A percentile compares a stretch with the other conserved stretches of the same genome.
Evolutionary conservation across 2,888 invertebrate species (phyloP).

Genomic region (Hydrotaea diabolus): DNA sequence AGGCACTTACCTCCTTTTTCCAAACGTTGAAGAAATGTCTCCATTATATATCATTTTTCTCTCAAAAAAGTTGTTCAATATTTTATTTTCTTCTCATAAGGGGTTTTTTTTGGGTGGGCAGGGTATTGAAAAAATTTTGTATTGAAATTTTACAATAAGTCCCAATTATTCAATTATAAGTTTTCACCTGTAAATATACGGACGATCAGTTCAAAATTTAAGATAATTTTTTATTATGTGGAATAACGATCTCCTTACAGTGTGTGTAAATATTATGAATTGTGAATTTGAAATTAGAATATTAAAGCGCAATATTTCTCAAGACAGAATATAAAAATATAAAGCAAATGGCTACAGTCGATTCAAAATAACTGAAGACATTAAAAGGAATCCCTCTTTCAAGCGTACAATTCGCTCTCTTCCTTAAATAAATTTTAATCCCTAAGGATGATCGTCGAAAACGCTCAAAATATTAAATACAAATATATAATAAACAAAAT

Average conservation of each 20-base stretch:
- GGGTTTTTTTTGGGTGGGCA: not conserved
- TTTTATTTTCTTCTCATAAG: not conserved
- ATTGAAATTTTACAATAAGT: not conserved
- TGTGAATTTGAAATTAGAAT: no score
- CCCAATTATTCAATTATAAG: constrained; percentile 1
- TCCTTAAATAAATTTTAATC: no score
- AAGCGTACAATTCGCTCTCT: no score
- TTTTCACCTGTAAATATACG: constrained; percentile 26
- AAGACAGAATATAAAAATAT: no score
- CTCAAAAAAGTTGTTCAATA: not conserved
- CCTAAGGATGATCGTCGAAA: no score
- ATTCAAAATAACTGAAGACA: no score
- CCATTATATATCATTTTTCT: constrained; percentile 18
- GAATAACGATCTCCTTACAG: not conserved
- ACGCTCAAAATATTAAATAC: no score
- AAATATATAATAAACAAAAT: no score
- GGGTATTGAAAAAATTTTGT: no score
- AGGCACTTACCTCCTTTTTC: constrained; percentile 35
- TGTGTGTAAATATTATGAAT: not conserved
- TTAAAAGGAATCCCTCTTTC: no score
- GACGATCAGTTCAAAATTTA: not conserved
- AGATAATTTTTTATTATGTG: not conserved
- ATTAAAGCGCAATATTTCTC: no score
- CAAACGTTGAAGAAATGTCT: constrained; percentile 28
- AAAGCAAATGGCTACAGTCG: no score